A percentile compares a stretch with the other conserved stretches of the same genome.
These are phyloP conservation scores for Paradoxurus hermaphroditus DNA, from an alignment of 2,113 vertebrate genomes.

Conservation along the genomic window DNA sequence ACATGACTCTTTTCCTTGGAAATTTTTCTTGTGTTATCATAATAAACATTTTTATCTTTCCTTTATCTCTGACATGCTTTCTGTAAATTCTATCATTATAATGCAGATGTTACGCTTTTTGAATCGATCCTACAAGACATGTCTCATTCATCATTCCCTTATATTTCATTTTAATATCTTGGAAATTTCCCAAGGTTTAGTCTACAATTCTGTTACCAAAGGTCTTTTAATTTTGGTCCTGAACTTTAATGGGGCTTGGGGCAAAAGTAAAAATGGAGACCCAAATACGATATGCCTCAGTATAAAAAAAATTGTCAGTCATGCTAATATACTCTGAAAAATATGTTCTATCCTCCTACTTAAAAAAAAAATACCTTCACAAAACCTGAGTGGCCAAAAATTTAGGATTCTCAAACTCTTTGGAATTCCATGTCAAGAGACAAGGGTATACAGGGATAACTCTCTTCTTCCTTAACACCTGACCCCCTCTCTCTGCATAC, in stretches of 20 bases:
- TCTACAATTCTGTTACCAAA: background rate
- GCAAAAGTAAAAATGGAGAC: background rate
- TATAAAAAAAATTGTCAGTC: background rate
- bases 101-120: background rate
- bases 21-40: background rate
- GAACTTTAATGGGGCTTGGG: background rate
- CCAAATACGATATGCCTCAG: background rate
- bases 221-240: background rate
- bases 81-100: background rate
- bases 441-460: background rate
- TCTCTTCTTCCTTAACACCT: background rate
- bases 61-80: background rate
- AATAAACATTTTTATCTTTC: background rate
- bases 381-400: background rate
- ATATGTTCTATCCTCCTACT: background rate
- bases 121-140: background rate
- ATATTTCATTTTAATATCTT: background rate
- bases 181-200: background rate
- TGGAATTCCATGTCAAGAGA: background rate
- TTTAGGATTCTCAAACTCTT: background rate
- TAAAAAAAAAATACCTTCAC: background rate
- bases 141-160: background rate
- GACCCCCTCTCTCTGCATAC: background rate
- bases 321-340: background rate
- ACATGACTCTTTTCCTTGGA: background rate